Percentiles rank a stretch among this genome's conserved stretches.
Conservation (phyloP, 1,140 invertebrate genomes). For the Argopecten irradians region DNA sequence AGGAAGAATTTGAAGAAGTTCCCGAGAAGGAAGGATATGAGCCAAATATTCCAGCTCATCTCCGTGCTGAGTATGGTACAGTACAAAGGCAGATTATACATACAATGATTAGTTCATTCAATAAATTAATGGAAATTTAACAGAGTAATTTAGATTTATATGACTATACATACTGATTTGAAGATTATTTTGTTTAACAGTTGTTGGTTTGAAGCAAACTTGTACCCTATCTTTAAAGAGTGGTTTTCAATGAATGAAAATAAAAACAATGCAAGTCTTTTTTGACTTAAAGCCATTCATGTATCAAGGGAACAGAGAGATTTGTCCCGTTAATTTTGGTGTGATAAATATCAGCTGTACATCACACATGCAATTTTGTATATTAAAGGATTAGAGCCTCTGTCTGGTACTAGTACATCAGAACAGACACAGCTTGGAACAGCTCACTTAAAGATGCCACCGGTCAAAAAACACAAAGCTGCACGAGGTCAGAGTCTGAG, state of each 20-base stretch:
- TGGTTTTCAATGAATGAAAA: not conserved
- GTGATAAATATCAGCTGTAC: too few relatives aligned
- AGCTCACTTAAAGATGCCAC: not conserved
- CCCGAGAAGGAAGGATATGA: slow-evolving; percentile 77
- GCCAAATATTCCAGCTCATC: slow-evolving; percentile 62
- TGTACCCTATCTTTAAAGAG: not conserved
- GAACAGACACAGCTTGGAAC: not conserved
- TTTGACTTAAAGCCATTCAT: too few relatives aligned
- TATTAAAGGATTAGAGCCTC: not conserved
- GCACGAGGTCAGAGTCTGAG: not conserved
- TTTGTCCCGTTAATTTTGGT: too few relatives aligned
- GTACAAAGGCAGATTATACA: not conserved
- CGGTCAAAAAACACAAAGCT: not conserved
- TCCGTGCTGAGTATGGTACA: slow-evolving; percentile 56
- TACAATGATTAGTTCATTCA: not conserved
- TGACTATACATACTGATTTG: not conserved
- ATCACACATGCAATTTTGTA: not conserved
- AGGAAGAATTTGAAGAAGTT: slow-evolving; percentile 74
- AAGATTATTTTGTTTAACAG: not conserved
- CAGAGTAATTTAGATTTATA: not conserved
- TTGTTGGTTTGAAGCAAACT: not conserved
- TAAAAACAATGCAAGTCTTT: not conserved
- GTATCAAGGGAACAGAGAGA: too few relatives aligned
- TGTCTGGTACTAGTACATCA: not conserved
- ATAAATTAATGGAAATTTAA: not conserved